Conservation (phyloP, 2,113 vertebrate species). For the Carettochelys insculpta region DNA sequence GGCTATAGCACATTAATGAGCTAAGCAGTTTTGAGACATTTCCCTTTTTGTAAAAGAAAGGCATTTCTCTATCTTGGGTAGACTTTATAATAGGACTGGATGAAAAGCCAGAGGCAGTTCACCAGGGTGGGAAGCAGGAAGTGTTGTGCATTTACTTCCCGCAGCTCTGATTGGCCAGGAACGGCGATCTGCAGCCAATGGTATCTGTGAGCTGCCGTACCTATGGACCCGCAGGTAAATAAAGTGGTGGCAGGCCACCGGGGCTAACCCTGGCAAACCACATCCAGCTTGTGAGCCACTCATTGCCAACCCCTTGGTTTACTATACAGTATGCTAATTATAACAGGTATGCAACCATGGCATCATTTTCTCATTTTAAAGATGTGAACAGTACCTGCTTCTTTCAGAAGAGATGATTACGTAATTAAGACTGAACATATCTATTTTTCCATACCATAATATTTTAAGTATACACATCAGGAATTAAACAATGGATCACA, state of each 20-base stretch:
- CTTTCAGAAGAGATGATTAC: constrained; percentile 18
- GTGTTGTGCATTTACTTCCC: no score
- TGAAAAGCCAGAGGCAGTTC: no score
- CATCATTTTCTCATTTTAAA: constrained; percentile 37
- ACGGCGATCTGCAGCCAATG: no score
- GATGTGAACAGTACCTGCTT: background rate
- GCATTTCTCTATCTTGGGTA: background rate
- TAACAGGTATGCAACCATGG: constrained; percentile 26
- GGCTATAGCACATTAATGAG: background rate
- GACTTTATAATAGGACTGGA: constrained; percentile 16
- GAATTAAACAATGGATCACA: constrained; percentile 47
- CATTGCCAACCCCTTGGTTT: no score
- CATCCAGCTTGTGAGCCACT: no score
- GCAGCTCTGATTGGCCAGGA: no score
- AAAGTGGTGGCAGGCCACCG: no score
- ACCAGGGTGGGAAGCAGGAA: no score
- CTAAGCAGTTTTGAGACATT: background rate
- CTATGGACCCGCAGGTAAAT: no score
- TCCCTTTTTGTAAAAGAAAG: background rate
- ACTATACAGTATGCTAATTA: constrained; percentile 4
- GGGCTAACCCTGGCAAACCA: no score
- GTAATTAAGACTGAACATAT: constrained; percentile 46
- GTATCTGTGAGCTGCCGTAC: no score
- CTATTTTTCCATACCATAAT: constrained; percentile 28
- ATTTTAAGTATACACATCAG: constrained; percentile 12